Percentiles rank a stretch among this genome's conserved stretches.
phyloP scores from a whole-genome alignment of 2,888 invertebrate genomes.

The Caenorhabditis macrosperma region DNA sequence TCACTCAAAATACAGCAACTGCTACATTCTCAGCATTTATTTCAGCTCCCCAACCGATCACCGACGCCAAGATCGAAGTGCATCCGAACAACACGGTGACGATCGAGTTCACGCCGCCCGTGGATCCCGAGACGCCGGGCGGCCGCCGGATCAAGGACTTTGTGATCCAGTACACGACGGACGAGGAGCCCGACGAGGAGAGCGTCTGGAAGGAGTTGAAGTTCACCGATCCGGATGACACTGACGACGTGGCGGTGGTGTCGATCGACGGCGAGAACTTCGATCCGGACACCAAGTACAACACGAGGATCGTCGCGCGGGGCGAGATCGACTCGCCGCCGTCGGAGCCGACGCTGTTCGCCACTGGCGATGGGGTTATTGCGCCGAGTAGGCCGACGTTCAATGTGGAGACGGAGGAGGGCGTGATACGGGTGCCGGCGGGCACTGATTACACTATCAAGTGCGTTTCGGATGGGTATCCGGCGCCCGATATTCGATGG shows the following conservation, averaged over 20 bases:
- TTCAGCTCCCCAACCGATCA: constrained; percentile 66
- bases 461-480: constrained; percentile 76
- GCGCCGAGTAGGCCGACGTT: constrained; percentile 75
- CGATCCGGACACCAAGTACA: constrained; percentile 79
- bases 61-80: constrained; percentile 65
- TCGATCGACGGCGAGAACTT: constrained; percentile 79
- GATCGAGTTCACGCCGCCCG: constrained; percentile 71
- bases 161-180: constrained; percentile 77
- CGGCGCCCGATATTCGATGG: constrained; percentile 77
- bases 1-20: too few species aligned
- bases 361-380: constrained; percentile 78
- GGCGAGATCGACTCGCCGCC: constrained; percentile 78
- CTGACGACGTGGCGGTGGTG: constrained; percentile 62
- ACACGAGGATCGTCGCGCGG: constrained; percentile 74
- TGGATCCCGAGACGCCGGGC: constrained; percentile 75
- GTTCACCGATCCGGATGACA: constrained; percentile 73
- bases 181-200: constrained; percentile 76
- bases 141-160: constrained; percentile 76
- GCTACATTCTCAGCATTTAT: too few species aligned
- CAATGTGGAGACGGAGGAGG: constrained; percentile 75
- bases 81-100: constrained; percentile 77
- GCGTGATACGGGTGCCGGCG: constrained; percentile 76
- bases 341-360: constrained; percentile 68
- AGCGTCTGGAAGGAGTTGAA: constrained; percentile 78
- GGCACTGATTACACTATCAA: constrained; percentile 73